Base-by-base conservation (phyloP, 37 sponge, comb jelly and placozoan species). In the Haliclona indistincta region DNA sequence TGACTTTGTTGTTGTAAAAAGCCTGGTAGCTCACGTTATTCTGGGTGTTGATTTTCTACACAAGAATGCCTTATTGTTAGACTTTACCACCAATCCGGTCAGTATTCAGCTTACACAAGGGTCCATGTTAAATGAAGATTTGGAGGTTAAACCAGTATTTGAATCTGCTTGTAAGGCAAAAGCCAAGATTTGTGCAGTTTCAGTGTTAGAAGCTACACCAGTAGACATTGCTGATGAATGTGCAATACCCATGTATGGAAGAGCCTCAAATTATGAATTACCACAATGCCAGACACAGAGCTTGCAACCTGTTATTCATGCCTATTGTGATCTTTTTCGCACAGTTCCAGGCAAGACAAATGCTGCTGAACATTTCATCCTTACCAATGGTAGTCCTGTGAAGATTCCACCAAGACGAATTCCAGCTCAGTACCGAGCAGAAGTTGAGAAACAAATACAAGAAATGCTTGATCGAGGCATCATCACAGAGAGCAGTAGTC, bases 401-500 rank as follows among this genome's bases (percentile, higher is more conserved):
- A 63, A 64, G 49, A 58, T 82, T 26, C 85, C 76, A 38, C 78
- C 86, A 17, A 54, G 77, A 3, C 58, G 77, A 19, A 69, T 90
- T 22, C 85, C 90, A 54, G 68, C 71, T 11, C 77, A 89, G 41
- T 80, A 71, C 32, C 43, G 81, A 42, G 61, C 51, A n/a, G 81
- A 90, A 49, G 72, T 84, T 8, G 56, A 81, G 20, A 35, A 43
- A 36, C 77, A 86, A 58, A 64, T 83, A 3, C 33, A 75, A 29
- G 58, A 66, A 41, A 78, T 86, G 83, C 64, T 91, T 33, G 74
- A 86, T 37, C 71, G 54, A 36, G 87, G 87, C 1, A 86, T 86
- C 43, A 86, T 86, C 10, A 68, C 65, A 29, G 77, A 78, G 61
- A 85, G 82, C 55, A 72, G 72, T 49, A 86, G 83, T 61, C 70